A percentile compares a stretch with the other conserved stretches of the same genome.
These are phyloP conservation scores for Drosophila rubida DNA, from an alignment of 2,888 invertebrate genomes.

Conservation along the genomic window DNA sequence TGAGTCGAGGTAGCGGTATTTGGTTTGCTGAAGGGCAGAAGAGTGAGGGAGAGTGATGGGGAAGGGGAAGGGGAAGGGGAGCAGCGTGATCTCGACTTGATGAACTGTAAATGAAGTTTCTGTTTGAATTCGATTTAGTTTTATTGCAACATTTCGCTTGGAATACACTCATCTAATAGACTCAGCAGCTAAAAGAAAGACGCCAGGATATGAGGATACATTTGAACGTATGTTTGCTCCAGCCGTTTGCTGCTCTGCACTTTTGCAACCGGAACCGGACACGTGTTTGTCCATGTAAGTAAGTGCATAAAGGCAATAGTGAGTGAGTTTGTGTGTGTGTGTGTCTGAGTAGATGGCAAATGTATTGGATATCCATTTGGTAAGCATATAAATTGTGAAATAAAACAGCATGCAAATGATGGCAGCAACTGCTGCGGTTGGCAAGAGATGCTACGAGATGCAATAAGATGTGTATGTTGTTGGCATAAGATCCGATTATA, in stretches of 20 bases:
- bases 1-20: background rate
- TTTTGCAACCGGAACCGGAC: constrained; percentile 31
- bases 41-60: background rate
- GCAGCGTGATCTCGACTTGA: constrained; percentile 61
- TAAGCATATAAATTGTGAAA: constrained; percentile 48
- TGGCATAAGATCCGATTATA: background rate
- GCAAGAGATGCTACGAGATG: constrained; percentile 17
- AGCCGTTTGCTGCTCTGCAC: constrained; percentile 12
- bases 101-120: constrained; percentile 80
- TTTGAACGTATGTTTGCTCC: background rate
- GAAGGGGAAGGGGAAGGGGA: background rate
- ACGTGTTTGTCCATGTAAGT: constrained; percentile 46
- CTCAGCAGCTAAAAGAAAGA: constrained; percentile 26
- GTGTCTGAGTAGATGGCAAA: constrained; percentile 22
- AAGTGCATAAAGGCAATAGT: constrained; percentile 12
- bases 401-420: constrained; percentile 46
- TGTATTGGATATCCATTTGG: constrained; percentile 51
- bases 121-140: constrained; percentile 79
- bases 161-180: constrained; percentile 44
- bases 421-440: constrained; percentile 39
- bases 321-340: too few species aligned
- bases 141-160: constrained; percentile 58
- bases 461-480: background rate
- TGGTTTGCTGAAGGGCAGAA: constrained; percentile 41
- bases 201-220: constrained; percentile 1